Base-by-base conservation (phyloP, 2,888 invertebrate genomes). In the Brachyopa scutellaris region DNA sequence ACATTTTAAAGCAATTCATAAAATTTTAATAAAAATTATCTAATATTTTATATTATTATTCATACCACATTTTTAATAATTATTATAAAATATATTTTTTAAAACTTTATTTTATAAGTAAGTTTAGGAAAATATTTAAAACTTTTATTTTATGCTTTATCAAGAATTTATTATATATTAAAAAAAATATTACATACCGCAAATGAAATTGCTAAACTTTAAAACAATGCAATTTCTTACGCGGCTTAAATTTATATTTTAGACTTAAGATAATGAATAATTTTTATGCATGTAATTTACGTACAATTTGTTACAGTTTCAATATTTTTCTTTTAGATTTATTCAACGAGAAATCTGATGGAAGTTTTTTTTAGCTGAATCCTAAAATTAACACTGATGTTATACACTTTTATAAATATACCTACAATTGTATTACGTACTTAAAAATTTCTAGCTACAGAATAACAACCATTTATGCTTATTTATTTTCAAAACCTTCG, bases 251-350 rank as follows among this genome's bases (percentile, higher is more conserved):
- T 21, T 33, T n/a, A 59, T 67, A 17, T 73, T 62, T 36, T 64
- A 73, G 62, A 31, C 9, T 55, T 73, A 73, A 73, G 73, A 55
- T 36, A 51, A 21, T 67, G n/a, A n/a, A n/a, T 78, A 1, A 7
- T 26, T 33, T 40, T 36, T 61, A 11, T 64, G 80, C 80, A 80
- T 80, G 80, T 1, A 57, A 38, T 45, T 74, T 49, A 19, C 23
- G 38, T 78, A 59, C n/a, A 57, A 66, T 45, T 64, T 64, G 15
- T 80, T 74, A 69, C 74, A 74, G 38, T 69, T 74, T 51, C 9
- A 57, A 67, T 38, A 42, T 23, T 57, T 66, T 69, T 38, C 45
- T 64, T 69, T 55, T 64, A 69, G 61, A 69, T 62, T 51, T 51
- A 42, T 55, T 62, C 61, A 74, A 69, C 31, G 17, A 17, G n/a